Evolutionary conservation across 2,888 invertebrate species (phyloP), one percentile per base, ranked within the genome.

Genomic region (Dryocosmus kuriphilus): DNA sequence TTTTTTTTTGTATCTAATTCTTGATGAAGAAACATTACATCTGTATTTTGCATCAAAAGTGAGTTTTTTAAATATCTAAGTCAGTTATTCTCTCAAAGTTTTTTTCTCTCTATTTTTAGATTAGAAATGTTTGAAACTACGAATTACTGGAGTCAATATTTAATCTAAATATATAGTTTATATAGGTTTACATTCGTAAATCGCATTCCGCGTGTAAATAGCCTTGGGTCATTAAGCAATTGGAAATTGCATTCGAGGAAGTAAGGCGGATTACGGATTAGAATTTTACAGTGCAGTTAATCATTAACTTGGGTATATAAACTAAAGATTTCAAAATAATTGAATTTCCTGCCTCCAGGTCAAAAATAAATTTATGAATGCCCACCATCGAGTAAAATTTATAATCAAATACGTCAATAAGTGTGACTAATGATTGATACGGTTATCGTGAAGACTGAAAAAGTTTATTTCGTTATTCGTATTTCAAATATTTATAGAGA

Each of bases 211-310:
- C n/a, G 71, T 51, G 46, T 71, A 71, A 71, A 71, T 71, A 51
- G 71, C 71, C 46, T 71, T 46, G 71, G 71, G 71, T 71, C 71
- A 71, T 71, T 71, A 71, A 71, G 71, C 71, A 71, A 71, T 57
- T 57, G 57, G 57, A 57, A 57, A 27, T 27, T 24, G 57, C n/a
- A 71, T 71, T 67, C 27, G 46, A 71, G 71, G 30, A 71, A 71
- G 46, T 51, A 51, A 51, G 46, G 71, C 51, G 46, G 71, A 51
- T 71, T 51, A 71, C 30, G 71, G 30, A 71, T 71, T 71, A 71
- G 71, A 51, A 71, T 71, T 71, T 71, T 46, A 51, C 30, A 71
- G 30, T n/a, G 19, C 46, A 51, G 30, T 71, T 71, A 71, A 71
- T 71, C 51, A 71, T 71, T 30, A 71, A 71, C 57, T 14, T 41